Percentiles rank a stretch among this genome's conserved stretches.
phyloP scores from a whole-genome alignment of 2,888 invertebrate genomes.

The Coelinius sp. region DNA sequence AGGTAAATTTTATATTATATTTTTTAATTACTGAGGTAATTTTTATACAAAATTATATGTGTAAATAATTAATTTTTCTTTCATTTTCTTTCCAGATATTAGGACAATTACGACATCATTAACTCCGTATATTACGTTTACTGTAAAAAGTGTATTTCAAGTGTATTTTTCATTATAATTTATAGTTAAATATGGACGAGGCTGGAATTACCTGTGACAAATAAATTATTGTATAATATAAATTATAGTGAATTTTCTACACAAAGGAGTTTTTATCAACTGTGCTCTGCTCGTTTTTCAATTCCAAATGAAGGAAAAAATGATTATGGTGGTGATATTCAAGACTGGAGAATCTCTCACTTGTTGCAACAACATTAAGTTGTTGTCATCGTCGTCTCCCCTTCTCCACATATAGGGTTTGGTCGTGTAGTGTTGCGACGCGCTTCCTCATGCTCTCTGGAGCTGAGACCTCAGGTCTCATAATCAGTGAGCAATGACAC shows the following conservation, averaged over 20 bases:
- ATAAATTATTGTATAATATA: background rate
- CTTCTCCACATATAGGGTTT: conserved; percentile 10
- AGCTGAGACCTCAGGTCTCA: background rate
- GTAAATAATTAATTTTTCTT: background rate
- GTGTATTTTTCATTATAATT: background rate
- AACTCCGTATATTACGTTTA: background rate
- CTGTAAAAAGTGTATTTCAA: background rate
- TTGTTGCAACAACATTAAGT: background rate
- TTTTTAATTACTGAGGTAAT: too few species aligned
- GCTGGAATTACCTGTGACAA: background rate
- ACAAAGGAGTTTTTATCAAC: background rate
- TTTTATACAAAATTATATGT: too few species aligned
- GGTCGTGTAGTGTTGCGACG: background rate
- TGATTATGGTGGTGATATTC: background rate
- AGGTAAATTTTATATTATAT: too few species aligned
- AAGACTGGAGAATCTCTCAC: background rate
- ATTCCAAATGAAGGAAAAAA: background rate
- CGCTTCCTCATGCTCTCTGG: background rate
- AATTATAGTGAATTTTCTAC: background rate
- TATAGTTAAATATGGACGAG: background rate
- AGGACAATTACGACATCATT: background rate
- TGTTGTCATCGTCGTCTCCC: too few species aligned
- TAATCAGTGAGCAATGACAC: background rate
- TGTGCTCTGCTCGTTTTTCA: background rate
- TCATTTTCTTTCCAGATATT: background rate